Evolutionary conservation across 1,140 invertebrate genomes (phyloP).

Genomic region (Cyrtorhinus lividipennis): DNA sequence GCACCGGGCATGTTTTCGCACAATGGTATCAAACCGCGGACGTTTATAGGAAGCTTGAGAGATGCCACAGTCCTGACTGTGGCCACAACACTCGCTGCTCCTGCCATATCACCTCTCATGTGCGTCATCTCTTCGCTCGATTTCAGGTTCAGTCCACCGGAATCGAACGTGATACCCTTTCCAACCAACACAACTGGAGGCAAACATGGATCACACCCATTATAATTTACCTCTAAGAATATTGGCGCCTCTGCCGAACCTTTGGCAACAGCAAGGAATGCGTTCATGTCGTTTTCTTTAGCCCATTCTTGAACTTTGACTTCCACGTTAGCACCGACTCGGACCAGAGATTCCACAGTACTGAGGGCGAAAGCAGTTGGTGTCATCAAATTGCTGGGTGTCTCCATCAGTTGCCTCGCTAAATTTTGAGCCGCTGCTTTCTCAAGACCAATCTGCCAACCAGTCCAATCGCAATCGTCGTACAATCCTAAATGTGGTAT

Average conservation of each 20-base stretch:
- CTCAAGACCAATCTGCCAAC: conserved; percentile 40
- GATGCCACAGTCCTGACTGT: conserved; percentile 36
- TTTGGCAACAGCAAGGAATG: conserved; percentile 42
- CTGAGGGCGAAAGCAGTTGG: conserved; percentile 41
- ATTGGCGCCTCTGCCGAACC: conserved; percentile 46
- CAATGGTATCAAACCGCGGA: conserved; percentile 39
- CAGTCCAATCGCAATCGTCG: conserved; percentile 30
- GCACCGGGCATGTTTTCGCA: conserved; percentile 49
- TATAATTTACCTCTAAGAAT: conserved; percentile 29
- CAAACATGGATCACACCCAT: conserved; percentile 31
- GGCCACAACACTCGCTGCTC: conserved; percentile 43
- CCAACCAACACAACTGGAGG: conserved; percentile 32
- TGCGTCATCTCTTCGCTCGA: conserved; percentile 38
- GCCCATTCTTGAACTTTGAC: conserved; percentile 34
- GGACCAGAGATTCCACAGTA: conserved; percentile 32
- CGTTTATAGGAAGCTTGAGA: conserved; percentile 40
- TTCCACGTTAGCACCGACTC: conserved; percentile 33
- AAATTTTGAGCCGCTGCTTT: conserved; percentile 47
- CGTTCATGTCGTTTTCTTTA: conserved; percentile 42
- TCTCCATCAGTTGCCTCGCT: conserved; percentile 42
- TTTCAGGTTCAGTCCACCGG: conserved; percentile 48
- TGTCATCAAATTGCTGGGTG: conserved; percentile 47
- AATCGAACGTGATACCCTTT: conserved; percentile 50
- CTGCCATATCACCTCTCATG: conserved; percentile 52
- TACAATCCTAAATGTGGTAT: conserved; percentile 22